Conservation (phyloP, 2,888 invertebrate species). For the Cabera pusaria region DNA sequence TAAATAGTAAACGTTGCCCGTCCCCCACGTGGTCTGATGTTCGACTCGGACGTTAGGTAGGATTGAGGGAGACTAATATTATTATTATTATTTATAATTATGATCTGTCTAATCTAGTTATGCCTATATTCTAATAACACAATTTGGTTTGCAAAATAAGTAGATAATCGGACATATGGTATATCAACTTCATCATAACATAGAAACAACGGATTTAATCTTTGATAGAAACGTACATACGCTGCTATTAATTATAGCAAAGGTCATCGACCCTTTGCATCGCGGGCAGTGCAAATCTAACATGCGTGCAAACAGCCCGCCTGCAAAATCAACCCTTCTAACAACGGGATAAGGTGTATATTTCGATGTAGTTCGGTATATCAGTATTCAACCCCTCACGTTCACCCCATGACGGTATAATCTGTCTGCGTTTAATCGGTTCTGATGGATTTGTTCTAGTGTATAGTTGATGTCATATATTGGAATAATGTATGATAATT, state of each 20-base stretch:
- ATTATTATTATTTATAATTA: no score
- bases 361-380: constrained; percentile 10
- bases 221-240: no score
- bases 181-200: no score
- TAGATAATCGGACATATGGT: no score
- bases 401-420: constrained; percentile 59
- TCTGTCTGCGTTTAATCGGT: constrained; percentile 70
- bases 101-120: no score
- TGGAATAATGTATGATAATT: constrained; percentile 4
- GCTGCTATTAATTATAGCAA: constrained; percentile 12
- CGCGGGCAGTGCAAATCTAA: constrained; percentile 39
- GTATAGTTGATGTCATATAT: constrained; percentile 4
- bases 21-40: no score
- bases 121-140: no score
- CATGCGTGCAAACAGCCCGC: constrained; percentile 27
- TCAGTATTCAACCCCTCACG: constrained; percentile 45
- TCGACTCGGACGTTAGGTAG: no score
- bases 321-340: constrained; percentile 14
- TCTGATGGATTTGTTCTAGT: constrained; percentile 50
- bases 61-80: no score
- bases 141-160: no score
- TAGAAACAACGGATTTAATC: no score
- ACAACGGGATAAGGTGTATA: constrained; percentile 14
- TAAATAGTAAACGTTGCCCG: no score
- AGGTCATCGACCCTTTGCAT: constrained; percentile 46